phyloP scores from a whole-genome alignment of 2,113 vertebrate species.

The Archilochus colubris region DNA sequence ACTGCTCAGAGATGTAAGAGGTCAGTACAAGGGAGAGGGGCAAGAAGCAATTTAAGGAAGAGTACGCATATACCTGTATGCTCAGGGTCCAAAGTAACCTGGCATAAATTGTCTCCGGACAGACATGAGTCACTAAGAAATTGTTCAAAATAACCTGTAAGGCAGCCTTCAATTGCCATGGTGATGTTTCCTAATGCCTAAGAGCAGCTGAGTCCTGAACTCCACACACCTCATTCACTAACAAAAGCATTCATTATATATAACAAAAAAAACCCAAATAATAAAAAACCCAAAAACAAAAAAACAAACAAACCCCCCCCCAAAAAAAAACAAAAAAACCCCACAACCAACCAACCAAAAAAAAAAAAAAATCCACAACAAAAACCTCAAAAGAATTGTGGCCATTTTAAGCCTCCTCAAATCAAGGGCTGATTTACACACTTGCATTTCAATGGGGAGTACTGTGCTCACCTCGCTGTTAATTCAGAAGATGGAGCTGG shows the following conservation, averaged over 20 bases:
- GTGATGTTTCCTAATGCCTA: conserved; percentile 45
- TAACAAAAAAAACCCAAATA: not conserved
- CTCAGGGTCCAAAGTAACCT: not conserved
- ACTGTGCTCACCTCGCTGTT: not conserved
- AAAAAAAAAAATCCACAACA: not conserved
- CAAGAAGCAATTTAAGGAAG: not conserved
- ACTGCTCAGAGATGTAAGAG: not conserved
- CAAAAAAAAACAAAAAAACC: no score
- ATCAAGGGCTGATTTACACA: conserved; percentile 30
- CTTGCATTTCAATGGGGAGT: conserved; percentile 44
- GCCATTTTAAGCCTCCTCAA: conserved; percentile 35
- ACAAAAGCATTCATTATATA: conserved; percentile 56
- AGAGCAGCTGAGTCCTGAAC: conserved; percentile 31
- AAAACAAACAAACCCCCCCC: no score
- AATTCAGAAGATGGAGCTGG: conserved; percentile 63
- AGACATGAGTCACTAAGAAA: conserved; percentile 8
- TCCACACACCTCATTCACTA: conserved; percentile 33
- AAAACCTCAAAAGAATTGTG: not conserved
- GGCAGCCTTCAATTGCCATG: conserved; percentile 43
- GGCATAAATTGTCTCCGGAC: not conserved
- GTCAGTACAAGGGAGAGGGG: not conserved
- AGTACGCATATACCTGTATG: not conserved
- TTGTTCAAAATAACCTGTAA: conserved; percentile 45
- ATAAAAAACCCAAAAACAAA: no score
- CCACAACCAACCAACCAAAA: no score